A percentile compares a stretch with the other conserved stretches of the same genome.
Conservation (phyloP, 2,797 vertebrate genomes). For the Darevskia mixta region DNA sequence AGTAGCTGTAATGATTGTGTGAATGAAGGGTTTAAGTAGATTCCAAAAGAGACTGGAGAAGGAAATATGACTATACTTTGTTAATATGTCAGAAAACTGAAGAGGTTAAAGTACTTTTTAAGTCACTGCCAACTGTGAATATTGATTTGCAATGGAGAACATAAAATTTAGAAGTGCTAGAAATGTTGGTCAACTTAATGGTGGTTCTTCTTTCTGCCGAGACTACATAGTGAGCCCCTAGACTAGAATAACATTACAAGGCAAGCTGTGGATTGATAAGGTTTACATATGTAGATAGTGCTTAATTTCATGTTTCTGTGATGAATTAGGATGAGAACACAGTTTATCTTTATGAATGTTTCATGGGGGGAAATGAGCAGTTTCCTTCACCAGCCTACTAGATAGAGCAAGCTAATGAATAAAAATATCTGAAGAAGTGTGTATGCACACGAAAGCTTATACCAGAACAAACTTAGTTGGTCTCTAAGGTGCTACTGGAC, state of each 20-base stretch:
- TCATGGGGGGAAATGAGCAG: neutral
- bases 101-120: neutral
- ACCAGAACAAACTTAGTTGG: no score
- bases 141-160: neutral
- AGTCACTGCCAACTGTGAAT: neutral
- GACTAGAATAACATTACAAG: no score
- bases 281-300: neutral
- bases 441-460: no score
- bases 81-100: neutral
- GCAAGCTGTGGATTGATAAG: no score
- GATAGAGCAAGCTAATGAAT: neutral
- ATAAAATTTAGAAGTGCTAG: neutral
- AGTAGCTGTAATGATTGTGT: neutral
- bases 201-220: neutral
- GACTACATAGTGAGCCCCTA: no score
- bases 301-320: neutral
- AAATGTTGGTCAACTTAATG: neutral
- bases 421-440: no score
- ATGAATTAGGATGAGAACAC: neutral
- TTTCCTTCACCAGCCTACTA: neutral
- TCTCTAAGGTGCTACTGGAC: no score
- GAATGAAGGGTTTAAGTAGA: neutral
- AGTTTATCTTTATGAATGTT: neutral
- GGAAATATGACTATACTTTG: neutral
- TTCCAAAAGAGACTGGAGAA: neutral